A percentile compares a stretch with the other conserved stretches of the same genome.
Conservation (phyloP, 2,113 vertebrate genomes). For the Poecilia latipinna region DNA sequence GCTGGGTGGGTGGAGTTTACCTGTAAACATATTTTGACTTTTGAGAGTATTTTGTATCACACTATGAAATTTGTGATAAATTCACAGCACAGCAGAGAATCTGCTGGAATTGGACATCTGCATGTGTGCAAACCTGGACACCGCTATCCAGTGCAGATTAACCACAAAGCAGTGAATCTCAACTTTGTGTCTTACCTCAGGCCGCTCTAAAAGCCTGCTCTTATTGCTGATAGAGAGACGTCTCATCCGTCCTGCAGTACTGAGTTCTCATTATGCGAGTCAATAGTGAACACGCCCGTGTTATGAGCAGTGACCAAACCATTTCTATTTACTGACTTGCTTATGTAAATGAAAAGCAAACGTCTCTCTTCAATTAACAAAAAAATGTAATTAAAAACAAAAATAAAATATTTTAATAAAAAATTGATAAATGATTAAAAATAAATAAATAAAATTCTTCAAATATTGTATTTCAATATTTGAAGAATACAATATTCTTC, state of each 20-base stretch:
- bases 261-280: not conserved
- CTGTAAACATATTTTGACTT: conserved; percentile 5
- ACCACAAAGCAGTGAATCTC: not conserved
- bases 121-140: no score
- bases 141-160: not conserved
- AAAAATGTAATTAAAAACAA: no score
- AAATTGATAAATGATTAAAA: no score
- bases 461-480: no score
- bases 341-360: not conserved
- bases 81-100: not conserved
- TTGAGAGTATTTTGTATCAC: not conserved
- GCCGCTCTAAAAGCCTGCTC: not conserved
- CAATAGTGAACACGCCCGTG: not conserved
- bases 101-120: not conserved
- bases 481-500: no score
- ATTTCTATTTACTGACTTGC: not conserved
- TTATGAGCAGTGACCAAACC: not conserved
- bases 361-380: not conserved
- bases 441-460: no score
- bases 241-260: not conserved
- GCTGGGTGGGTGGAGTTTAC: not conserved
- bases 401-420: no score
- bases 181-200: not conserved
- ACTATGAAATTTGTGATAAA: conserved; percentile 8
- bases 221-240: not conserved